Base-by-base conservation (phyloP, 2,113 vertebrate species). In the Seriola dumerili region DNA sequence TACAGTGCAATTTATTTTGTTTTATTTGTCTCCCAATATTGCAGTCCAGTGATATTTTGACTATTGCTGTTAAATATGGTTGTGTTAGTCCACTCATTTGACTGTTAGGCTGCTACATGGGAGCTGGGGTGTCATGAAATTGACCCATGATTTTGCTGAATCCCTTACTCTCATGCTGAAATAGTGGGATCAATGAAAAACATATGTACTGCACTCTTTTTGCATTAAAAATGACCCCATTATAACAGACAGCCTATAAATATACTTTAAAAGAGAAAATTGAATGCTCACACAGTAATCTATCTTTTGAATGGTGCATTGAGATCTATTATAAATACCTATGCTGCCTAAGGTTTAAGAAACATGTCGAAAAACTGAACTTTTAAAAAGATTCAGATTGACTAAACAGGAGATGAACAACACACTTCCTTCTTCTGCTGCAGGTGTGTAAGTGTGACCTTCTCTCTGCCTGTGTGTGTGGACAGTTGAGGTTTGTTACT, bases 401-500 rank as follows among this genome's bases (percentile, higher is more conserved):
- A 40, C 1, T 21, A 23, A 59, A 14, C 44, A 25, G 50, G 2
- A 52, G 4, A 12, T 48, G 48, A 48, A n/a, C 25, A 46, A 9
- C 40, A 42, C 8, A 61, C 5, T 73, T 61, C 1, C 11, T 32
- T 42, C 66, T 3, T 64, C 13, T 61, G 32, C 19, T 46, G 48
- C 72, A 76, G 50, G n/a, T 72, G 61, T 44, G 38, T 40, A 52
- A 57, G 21, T 66, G 54, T 50, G 4, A 55, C 21, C 48, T 2
- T 65, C 38, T n/a, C 5, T n/a, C 12, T 12, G 5, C 23, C 23
- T 5, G 6, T 48, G 0, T 21, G 16, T 54, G 11, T 57, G 16
- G 0, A 59, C 40, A 52, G 6, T 21, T 42, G 0, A 12, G 16
- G 48, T 61, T 14, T 62, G 17, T 66, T 12, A 42, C 19, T 48